These are phyloP conservation scores for Aegithalos caudatus DNA, from an alignment of 2,113 vertebrate genomes.

Conservation along the genomic window DNA sequence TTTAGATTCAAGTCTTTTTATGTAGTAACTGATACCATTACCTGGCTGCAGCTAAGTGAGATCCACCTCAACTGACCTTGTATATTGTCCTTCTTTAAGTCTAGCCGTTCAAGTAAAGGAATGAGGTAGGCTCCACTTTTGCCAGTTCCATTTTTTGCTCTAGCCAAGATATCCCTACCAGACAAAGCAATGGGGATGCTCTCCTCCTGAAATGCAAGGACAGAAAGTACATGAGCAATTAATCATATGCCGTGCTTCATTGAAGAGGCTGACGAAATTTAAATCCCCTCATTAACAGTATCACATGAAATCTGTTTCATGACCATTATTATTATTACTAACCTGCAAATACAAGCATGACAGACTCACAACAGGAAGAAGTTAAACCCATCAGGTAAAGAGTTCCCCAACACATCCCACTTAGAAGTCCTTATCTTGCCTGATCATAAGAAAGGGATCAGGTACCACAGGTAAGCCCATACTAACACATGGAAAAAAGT, in stretches of 20 bases:
- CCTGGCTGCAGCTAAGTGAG: not conserved
- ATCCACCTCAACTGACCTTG: constrained; percentile 82
- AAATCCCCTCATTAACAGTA: not conserved
- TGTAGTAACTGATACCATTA: accelerated
- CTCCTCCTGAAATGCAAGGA: constrained; percentile 85
- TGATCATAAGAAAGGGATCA: not conserved
- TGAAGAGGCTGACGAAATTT: not conserved
- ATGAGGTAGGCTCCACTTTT: constrained; percentile 99
- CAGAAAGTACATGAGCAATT: not conserved
- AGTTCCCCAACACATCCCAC: not conserved
- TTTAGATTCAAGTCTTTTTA: not conserved
- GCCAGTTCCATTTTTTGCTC: constrained; percentile 99
- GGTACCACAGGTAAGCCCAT: not conserved
- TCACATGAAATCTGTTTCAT: not conserved
- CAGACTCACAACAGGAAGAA: not conserved
- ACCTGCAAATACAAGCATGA: not conserved
- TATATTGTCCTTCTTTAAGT: constrained; percentile 98
- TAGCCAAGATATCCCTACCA: constrained; percentile 98
- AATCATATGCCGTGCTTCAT: not conserved
- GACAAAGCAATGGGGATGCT: constrained; percentile 99
- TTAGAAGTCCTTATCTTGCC: not conserved
- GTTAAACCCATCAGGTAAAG: not conserved
- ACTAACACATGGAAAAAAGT: not conserved
- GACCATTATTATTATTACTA: not conserved
- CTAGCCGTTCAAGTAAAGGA: constrained; percentile 99